Conservation (phyloP, 2,888 invertebrate species). For the Itoplectis maculator region DNA sequence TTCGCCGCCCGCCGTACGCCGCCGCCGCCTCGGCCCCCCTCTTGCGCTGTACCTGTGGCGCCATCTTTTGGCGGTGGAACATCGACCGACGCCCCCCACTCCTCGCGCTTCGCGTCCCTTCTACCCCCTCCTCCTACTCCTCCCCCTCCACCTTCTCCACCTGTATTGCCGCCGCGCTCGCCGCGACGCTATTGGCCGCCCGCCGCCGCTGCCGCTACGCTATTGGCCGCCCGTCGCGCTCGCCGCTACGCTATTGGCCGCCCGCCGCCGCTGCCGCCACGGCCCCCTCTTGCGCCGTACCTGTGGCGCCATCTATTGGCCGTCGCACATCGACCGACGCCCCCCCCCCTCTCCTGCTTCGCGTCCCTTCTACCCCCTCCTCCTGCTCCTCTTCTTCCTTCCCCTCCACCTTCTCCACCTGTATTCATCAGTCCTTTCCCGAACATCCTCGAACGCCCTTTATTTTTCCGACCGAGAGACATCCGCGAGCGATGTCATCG, state of each 20-base stretch:
- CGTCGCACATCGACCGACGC: neutral
- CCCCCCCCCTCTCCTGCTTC: neutral
- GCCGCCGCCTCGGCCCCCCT: constrained; percentile 25
- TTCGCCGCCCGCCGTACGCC: constrained; percentile 49
- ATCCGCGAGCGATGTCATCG: neutral
- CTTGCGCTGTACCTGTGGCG: constrained; percentile 1
- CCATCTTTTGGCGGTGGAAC: constrained; percentile 8
- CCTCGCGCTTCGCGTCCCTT: neutral
- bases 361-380: neutral
- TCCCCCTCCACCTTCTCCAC: neutral
- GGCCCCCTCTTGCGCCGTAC: neutral
- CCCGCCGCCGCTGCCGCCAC: too few species aligned
- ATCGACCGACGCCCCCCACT: neutral
- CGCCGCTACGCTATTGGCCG: constrained; percentile 48
- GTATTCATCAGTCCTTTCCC: too few species aligned
- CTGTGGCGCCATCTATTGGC: constrained; percentile 28
- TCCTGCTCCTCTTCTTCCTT: neutral
- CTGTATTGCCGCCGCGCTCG: too few species aligned
- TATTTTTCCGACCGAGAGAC: neutral
- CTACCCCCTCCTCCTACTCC: neutral
- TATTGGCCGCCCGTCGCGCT: constrained; percentile 28
- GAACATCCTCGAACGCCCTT: neutral
- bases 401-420: too few species aligned
- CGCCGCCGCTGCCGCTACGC: too few species aligned
- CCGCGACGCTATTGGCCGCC: too few species aligned